phyloP scores from a whole-genome alignment of 2,797 vertebrate species.

The Eupleurogrammus muticus region DNA sequence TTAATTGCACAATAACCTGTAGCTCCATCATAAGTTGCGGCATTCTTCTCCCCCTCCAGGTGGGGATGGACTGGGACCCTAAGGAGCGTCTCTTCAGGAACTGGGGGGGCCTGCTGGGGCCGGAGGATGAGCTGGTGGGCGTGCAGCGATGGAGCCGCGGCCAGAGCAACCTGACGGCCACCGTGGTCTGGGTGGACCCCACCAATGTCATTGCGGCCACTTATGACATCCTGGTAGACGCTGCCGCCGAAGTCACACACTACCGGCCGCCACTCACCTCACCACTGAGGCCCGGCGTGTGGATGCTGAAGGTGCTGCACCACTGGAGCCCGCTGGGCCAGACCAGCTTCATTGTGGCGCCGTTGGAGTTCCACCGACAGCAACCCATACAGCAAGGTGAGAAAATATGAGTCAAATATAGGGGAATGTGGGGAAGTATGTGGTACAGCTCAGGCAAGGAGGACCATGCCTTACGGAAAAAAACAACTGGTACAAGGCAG shows the following conservation, averaged over 20 bases:
- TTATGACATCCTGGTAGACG: constrained; percentile 96
- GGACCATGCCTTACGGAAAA: too few species aligned
- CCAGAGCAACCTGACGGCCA: constrained; percentile 92
- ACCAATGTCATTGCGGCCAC: constrained; percentile 96
- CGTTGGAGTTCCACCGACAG: constrained; percentile 90
- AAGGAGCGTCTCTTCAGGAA: constrained; percentile 97
- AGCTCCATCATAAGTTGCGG: too few species aligned
- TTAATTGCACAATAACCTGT: too few species aligned
- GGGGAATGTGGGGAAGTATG: too few species aligned
- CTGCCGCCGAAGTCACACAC: constrained; percentile 93
- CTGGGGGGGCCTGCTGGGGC: constrained; percentile 92
- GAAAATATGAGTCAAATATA: too few species aligned
- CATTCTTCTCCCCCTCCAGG: constrained; percentile 73
- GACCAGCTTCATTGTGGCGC: constrained; percentile 92
- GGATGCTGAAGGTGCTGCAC: constrained; percentile 93
- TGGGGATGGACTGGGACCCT: constrained; percentile 96
- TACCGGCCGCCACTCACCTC: constrained; percentile 93
- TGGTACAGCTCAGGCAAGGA: too few species aligned
- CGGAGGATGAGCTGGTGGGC: constrained; percentile 91
- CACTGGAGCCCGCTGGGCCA: constrained; percentile 94
- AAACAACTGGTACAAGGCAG: too few species aligned
- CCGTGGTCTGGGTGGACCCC: constrained; percentile 96
- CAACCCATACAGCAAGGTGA: constrained; percentile 90
- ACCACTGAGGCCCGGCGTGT: constrained; percentile 92
- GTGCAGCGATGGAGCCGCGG: constrained; percentile 97